Evolutionary conservation across 2,888 invertebrate genomes (phyloP).

Genomic region (Callosobruchus maculatus): DNA sequence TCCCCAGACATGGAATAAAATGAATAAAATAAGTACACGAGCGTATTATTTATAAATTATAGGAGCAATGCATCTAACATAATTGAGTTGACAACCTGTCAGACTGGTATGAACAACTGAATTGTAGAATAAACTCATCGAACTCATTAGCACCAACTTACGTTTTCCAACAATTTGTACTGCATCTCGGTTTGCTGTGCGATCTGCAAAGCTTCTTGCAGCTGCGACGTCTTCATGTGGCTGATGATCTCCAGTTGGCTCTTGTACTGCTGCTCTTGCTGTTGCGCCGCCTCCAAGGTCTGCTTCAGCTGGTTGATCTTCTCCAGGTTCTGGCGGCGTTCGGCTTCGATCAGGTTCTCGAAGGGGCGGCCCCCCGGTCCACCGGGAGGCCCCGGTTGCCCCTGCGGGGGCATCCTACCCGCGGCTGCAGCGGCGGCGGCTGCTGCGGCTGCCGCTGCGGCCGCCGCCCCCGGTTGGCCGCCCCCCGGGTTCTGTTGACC

Average conservation of each 20-base stretch:
- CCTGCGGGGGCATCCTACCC: not conserved
- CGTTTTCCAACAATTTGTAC: slow-evolving; percentile 65
- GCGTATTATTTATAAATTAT: too few species aligned
- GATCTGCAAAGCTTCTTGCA: slow-evolving; percentile 64
- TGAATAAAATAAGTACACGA: too few species aligned
- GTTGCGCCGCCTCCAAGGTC: slow-evolving; percentile 76
- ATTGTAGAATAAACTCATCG: too few species aligned
- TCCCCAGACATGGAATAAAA: too few species aligned
- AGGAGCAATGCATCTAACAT: too few species aligned
- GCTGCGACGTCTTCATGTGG: slow-evolving; percentile 56
- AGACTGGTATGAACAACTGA: too few species aligned
- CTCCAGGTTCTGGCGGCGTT: slow-evolving; percentile 73
- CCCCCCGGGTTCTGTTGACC: not conserved
- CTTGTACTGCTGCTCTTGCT: slow-evolving; percentile 74
- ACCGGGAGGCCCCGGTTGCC: slow-evolving; percentile 16
- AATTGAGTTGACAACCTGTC: too few species aligned
- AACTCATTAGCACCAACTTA: slow-evolving; percentile 17
- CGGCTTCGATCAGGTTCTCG: slow-evolving; percentile 64
- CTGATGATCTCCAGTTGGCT: slow-evolving; percentile 72
- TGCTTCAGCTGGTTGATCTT: slow-evolving; percentile 75
- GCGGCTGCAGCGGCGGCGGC: slow-evolving; percentile 39
- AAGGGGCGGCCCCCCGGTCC: slow-evolving; percentile 29
- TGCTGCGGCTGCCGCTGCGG: slow-evolving; percentile 31
- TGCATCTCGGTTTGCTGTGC: slow-evolving; percentile 80
- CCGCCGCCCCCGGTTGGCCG: slow-evolving; percentile 19